These are phyloP conservation scores for Scomberomorus guttatus DNA, from an alignment of 2,797 vertebrate species.

Conservation along the genomic window DNA sequence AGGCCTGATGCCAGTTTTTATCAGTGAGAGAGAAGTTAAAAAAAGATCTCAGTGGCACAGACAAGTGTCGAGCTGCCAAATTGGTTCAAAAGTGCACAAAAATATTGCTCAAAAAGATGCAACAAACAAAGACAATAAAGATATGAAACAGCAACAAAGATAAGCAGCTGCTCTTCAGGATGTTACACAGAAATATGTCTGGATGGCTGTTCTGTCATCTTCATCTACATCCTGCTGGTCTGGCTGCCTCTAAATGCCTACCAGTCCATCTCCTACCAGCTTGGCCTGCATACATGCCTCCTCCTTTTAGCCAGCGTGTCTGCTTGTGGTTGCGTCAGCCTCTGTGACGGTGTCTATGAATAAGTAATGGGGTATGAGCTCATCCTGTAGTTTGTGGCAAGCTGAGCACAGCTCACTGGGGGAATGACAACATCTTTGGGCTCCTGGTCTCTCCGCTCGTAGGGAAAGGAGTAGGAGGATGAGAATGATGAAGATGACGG, in stretches of 20 bases:
- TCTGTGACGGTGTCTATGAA: constrained; percentile 70
- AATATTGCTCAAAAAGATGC: not conserved
- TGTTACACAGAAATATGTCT: not conserved
- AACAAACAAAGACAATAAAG: constrained; percentile 19
- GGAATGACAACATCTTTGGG: constrained; percentile 72
- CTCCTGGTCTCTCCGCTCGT: constrained; percentile 22
- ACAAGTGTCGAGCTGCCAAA: not conserved
- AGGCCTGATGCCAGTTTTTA: constrained; percentile 16
- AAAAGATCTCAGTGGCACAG: constrained; percentile 14
- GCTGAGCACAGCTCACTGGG: constrained; percentile 64
- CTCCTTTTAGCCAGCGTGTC: constrained; percentile 40
- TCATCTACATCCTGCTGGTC: constrained; percentile 20
- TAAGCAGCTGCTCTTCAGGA: constrained; percentile 14
- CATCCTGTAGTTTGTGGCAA: constrained; percentile 73
- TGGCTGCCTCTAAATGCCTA: constrained; percentile 23
- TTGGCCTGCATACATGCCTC: constrained; percentile 13
- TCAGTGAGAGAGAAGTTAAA: not conserved
- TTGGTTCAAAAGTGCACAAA: not conserved
- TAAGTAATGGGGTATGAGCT: constrained; percentile 80
- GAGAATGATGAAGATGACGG: constrained; percentile 24
- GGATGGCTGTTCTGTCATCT: not conserved
- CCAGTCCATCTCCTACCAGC: constrained; percentile 21
- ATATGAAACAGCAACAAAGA: constrained; percentile 5
- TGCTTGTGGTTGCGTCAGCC: constrained; percentile 68
- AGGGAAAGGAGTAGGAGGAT: constrained; percentile 31